A percentile compares a stretch with the other conserved stretches of the same genome.
Conservation (phyloP, 2,797 vertebrate species). For the Anguilla megastoma region DNA sequence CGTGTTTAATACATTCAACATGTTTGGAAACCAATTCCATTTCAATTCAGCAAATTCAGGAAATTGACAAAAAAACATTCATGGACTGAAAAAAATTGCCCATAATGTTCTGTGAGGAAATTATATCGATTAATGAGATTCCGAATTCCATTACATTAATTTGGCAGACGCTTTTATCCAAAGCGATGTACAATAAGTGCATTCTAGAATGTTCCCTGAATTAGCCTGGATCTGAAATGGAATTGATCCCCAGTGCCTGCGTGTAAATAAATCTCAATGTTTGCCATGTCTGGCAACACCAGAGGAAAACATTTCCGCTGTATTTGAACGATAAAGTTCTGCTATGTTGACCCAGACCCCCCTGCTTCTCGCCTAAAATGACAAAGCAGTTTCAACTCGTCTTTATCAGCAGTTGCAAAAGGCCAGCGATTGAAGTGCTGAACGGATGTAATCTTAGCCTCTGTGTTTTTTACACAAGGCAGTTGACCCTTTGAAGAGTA, state of each 20-base stretch:
- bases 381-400: not conserved
- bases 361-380: not conserved
- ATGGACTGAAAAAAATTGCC: too few species aligned
- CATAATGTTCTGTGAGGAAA: not conserved
- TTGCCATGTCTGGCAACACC: not conserved
- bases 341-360: not conserved
- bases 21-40: too few species aligned
- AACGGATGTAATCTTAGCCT: not conserved
- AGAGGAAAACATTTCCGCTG: not conserved
- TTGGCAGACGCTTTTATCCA: too few species aligned
- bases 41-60: too few species aligned
- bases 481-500: not conserved
- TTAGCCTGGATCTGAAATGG: too few species aligned
- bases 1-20: too few species aligned
- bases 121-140: too few species aligned
- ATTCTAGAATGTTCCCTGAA: too few species aligned
- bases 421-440: not conserved
- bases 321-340: not conserved
- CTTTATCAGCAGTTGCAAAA: not conserved
- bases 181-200: too few species aligned
- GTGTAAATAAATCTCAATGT: not conserved
- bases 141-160: too few species aligned
- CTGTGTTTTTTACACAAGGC: not conserved
- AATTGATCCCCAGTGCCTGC: too few species aligned
- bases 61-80: too few species aligned